Percentiles rank a stretch among this genome's conserved stretches.
These are phyloP conservation scores for Thomomys bottae DNA, from an alignment of 2,113 vertebrate genomes.

Conservation along the genomic window DNA sequence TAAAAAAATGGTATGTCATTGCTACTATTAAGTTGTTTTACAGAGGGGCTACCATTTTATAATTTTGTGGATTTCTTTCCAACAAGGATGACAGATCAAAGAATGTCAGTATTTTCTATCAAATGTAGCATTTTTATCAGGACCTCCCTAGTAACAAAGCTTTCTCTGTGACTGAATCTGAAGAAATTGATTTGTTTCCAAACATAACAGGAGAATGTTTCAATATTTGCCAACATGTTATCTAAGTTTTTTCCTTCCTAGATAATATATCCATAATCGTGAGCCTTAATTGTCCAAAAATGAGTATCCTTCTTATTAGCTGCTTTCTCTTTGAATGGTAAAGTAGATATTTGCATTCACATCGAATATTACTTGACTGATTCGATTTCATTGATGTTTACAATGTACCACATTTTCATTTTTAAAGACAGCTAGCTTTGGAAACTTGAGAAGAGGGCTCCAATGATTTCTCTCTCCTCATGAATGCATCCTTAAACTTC, in stretches of 20 bases:
- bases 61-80: neutral
- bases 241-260: neutral
- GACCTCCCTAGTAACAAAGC: neutral
- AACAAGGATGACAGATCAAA: conserved; percentile 28
- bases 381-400: neutral
- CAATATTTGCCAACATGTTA: neutral
- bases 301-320: neutral
- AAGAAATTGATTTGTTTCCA: neutral
- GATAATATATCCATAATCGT: neutral
- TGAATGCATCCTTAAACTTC: conserved; percentile 40
- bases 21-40: too few relatives aligned
- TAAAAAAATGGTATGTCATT: too few relatives aligned
- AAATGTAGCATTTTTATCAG: conserved; percentile 38
- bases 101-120: conserved; percentile 15
- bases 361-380: neutral
- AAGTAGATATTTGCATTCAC: neutral
- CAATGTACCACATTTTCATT: neutral
- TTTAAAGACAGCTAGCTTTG: neutral
- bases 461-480: neutral
- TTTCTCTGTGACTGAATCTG: neutral
- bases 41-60: neutral
- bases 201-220: neutral
- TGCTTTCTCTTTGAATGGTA: conserved; percentile 26
- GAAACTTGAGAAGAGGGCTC: neutral
- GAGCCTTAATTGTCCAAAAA: neutral